These are phyloP conservation scores for Panonychus citri DNA, from an alignment of 1,140 invertebrate species.

Conservation along the genomic window DNA sequence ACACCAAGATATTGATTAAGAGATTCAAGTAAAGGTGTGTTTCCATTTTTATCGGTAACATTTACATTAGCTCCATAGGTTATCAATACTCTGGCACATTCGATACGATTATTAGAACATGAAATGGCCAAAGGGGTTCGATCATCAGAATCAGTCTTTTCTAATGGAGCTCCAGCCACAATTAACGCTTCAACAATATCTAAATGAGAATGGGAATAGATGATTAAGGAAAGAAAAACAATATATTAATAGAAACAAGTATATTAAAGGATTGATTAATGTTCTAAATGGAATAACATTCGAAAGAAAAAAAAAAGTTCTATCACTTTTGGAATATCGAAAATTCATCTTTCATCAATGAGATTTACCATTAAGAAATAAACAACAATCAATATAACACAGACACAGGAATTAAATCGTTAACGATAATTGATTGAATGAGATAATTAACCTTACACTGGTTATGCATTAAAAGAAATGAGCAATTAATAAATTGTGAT, in stretches of 20 bases:
- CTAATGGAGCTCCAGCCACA: background rate
- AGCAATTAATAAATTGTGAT: too few relatives aligned
- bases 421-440: too few relatives aligned
- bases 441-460: too few relatives aligned
- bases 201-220: background rate
- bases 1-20: slow-evolving; percentile 64
- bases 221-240: background rate
- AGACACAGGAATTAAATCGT: too few relatives aligned
- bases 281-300: too few relatives aligned
- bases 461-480: too few relatives aligned
- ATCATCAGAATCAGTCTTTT: background rate
- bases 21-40: slow-evolving; percentile 57
- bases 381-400: too few relatives aligned
- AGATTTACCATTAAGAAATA: too few relatives aligned
- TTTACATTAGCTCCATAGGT: background rate
- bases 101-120: background rate
- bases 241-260: background rate
- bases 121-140: background rate
- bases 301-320: too few relatives aligned
- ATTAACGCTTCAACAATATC: background rate
- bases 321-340: too few relatives aligned
- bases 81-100: background rate
- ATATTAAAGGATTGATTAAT: too few relatives aligned
- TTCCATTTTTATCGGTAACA: background rate
- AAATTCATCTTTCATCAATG: too few relatives aligned